Conservation (phyloP, 2,797 vertebrate genomes). For the Echiichthys vipera region DNA sequence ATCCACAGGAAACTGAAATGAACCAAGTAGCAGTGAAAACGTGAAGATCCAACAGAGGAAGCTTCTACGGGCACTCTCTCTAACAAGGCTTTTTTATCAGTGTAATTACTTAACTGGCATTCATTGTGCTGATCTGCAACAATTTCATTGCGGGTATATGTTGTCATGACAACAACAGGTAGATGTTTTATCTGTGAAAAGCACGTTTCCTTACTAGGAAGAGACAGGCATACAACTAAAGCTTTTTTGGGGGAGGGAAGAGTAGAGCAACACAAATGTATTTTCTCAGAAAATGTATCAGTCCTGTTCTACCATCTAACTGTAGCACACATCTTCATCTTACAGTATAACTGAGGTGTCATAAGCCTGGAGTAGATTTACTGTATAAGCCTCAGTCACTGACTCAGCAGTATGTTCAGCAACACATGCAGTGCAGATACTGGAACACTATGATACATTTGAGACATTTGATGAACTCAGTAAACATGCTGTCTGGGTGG, state of each 20-base stretch:
- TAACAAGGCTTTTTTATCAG: neutral
- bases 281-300: slow-evolving; percentile 6
- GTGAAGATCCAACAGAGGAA: slow-evolving; percentile 18
- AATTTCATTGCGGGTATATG: slow-evolving; percentile 25
- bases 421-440: no score
- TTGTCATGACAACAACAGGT: slow-evolving; percentile 78
- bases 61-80: neutral
- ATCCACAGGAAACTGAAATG: slow-evolving; percentile 39
- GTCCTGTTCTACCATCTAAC: neutral
- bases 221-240: neutral
- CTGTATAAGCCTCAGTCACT: neutral
- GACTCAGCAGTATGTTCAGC: no score
- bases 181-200: slow-evolving; percentile 44
- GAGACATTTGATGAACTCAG: no score
- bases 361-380: slow-evolving; percentile 4
- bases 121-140: slow-evolving; percentile 5
- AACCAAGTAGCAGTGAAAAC: slow-evolving; percentile 17
- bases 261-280: neutral
- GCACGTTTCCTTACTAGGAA: slow-evolving; percentile 13
- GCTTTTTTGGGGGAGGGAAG: neutral
- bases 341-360: slow-evolving; percentile 1
- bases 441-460: no score
- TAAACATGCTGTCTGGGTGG: no score
- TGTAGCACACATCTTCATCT: slow-evolving; percentile 1
- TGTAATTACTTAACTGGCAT: slow-evolving; percentile 9